Evolutionary conservation across 2,888 invertebrate genomes (phyloP).

Genomic region (Sisyra nigra): DNA sequence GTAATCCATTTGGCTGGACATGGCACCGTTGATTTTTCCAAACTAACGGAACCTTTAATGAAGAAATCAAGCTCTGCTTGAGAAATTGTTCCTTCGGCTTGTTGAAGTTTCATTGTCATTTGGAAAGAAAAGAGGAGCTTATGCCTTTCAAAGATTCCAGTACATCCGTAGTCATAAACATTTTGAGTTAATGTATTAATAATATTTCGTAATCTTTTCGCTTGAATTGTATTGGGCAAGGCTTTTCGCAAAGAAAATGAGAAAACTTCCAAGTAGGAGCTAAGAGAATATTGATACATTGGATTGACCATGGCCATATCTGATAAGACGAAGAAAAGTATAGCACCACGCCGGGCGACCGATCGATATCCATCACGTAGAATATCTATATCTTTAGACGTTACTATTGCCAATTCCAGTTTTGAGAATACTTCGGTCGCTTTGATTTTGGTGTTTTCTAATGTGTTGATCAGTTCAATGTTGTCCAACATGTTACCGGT

Average conservation of each 20-base stretch:
- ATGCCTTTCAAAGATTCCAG: slow-evolving; percentile 81
- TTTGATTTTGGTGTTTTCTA: slow-evolving; percentile 80
- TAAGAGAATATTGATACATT: slow-evolving; percentile 88
- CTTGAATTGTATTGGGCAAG: slow-evolving; percentile 61
- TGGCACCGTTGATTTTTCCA: slow-evolving; percentile 51
- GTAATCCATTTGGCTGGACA: slow-evolving; percentile 62
- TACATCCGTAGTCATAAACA: slow-evolving; percentile 83
- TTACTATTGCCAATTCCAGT: slow-evolving; percentile 56
- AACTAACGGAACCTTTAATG: slow-evolving; percentile 66
- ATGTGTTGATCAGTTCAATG: slow-evolving; percentile 63
- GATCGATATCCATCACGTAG: slow-evolving; percentile 73
- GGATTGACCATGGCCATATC: slow-evolving; percentile 78
- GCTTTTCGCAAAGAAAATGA: slow-evolving; percentile 65
- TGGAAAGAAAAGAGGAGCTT: slow-evolving; percentile 83
- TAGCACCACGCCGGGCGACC: slow-evolving; percentile 73
- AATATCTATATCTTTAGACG: slow-evolving; percentile 65
- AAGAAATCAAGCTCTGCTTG: slow-evolving; percentile 77
- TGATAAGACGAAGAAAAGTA: slow-evolving; percentile 77
- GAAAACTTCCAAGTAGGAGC: slow-evolving; percentile 74
- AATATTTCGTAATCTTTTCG: slow-evolving; percentile 61
- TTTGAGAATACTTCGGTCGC: slow-evolving; percentile 71
- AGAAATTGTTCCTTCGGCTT: slow-evolving; percentile 42
- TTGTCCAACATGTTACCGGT: slow-evolving; percentile 90
- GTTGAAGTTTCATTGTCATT: slow-evolving; percentile 71
- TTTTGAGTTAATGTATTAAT: slow-evolving; percentile 72